Conservation (phyloP, 2,797 vertebrate genomes). For the Coluber constrictor region DNA sequence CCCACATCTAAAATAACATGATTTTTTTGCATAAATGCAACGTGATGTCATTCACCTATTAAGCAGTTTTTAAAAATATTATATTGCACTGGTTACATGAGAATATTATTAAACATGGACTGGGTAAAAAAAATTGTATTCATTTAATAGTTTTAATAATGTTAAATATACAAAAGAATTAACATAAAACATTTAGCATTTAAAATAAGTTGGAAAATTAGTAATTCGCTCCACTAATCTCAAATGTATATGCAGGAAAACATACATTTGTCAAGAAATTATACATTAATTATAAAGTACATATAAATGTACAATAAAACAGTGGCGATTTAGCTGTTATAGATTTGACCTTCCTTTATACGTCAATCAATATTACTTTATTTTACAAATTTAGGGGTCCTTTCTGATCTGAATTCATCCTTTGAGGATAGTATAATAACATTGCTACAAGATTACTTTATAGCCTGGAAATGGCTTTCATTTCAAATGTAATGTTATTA, state of each 20-base stretch:
- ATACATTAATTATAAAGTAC: not conserved
- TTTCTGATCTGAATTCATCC: not conserved
- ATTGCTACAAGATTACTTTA: slow-evolving; percentile 27
- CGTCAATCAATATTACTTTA: not conserved
- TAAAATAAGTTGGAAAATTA: not conserved
- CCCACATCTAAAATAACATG: not conserved
- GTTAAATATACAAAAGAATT: not conserved
- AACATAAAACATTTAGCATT: not conserved
- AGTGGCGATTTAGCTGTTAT: not conserved
- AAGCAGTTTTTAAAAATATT: not conserved
- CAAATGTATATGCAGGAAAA: not conserved
- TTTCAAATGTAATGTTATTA: slow-evolving; percentile 26
- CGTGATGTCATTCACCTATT: too few species aligned
- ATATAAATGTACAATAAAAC: not conserved
- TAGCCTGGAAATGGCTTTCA: slow-evolving; percentile 8
- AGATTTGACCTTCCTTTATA: not conserved
- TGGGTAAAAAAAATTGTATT: not conserved
- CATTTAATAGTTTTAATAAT: not conserved
- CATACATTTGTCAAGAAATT: not conserved
- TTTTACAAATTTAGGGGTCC: slow-evolving; percentile 1
- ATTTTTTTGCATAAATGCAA: not conserved
- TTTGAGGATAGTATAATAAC: slow-evolving; percentile 23
- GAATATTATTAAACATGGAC: not conserved
- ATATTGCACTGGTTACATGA: not conserved
- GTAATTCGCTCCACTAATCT: not conserved